These are phyloP conservation scores for Tillus elongatus DNA, from an alignment of 2,888 invertebrate genomes.

Conservation along the genomic window DNA sequence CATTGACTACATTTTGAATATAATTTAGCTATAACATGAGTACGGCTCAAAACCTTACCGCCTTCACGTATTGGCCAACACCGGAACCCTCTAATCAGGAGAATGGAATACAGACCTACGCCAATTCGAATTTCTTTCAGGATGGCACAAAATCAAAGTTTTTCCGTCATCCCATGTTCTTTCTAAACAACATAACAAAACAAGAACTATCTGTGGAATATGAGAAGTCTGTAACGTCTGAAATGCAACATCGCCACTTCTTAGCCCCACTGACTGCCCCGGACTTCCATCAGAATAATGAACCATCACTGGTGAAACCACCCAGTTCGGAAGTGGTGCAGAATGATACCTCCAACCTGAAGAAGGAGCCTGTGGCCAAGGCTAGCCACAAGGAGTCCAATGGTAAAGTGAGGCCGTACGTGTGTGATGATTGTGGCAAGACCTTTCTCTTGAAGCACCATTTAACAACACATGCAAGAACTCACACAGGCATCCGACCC, in stretches of 20 bases:
- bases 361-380: constrained; percentile 19
- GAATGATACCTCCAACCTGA: constrained; percentile 34
- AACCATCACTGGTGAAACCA: constrained; percentile 7
- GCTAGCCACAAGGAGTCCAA: constrained; percentile 8
- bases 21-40: too few relatives aligned
- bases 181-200: constrained; percentile 23
- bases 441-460: constrained; percentile 77
- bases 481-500: constrained; percentile 72
- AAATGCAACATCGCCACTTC: constrained; percentile 9
- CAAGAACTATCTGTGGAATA: constrained; percentile 22
- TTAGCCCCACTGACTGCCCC: constrained; percentile 39
- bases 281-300: constrained; percentile 35
- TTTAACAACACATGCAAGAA: constrained; percentile 72
- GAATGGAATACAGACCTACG: constrained; percentile 18
- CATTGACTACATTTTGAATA: too few relatives aligned
- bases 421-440: constrained; percentile 75
- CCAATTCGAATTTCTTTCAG: constrained; percentile 19
- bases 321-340: constrained; percentile 11
- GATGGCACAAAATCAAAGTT: constrained; percentile 21
- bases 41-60: constrained; percentile 22
- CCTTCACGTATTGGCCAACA: constrained; percentile 23
- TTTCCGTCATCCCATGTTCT: constrained; percentile 21
- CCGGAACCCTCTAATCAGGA: constrained; percentile 21
- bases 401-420: constrained; percentile 66
- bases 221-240: constrained; percentile 17